Conservation (phyloP, 1,140 invertebrate genomes). For the Scylla paramamosain region DNA sequence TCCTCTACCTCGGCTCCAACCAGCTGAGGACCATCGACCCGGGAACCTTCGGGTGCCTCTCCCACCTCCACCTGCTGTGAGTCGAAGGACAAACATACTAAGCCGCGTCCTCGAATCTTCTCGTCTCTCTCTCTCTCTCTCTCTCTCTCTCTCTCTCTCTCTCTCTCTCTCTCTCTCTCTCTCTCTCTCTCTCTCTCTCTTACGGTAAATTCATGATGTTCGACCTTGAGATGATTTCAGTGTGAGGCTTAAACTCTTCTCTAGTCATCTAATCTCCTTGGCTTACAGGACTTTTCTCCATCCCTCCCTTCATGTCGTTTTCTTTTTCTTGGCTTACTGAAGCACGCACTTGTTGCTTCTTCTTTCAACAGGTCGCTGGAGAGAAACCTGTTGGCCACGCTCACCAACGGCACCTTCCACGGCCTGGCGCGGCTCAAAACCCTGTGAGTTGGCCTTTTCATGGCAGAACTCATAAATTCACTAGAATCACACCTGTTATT, state of each 20-base stretch:
- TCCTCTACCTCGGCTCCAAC: slow-evolving; percentile 60
- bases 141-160: neutral
- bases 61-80: slow-evolving; percentile 37
- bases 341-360: neutral
- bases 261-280: too few species aligned
- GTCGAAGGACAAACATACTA: neutral
- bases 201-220: too few species aligned
- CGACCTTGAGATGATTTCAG: too few species aligned
- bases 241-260: too few species aligned
- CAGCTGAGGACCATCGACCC: slow-evolving; percentile 9
- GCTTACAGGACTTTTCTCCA: too few species aligned
- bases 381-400: slow-evolving; percentile 8
- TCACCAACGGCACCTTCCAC: slow-evolving; percentile 45
- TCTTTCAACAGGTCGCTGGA: slow-evolving; percentile 46
- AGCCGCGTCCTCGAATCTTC: neutral
- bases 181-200: too few species aligned
- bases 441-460: slow-evolving; percentile 5
- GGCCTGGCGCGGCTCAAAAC: slow-evolving; percentile 48
- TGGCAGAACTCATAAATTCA: too few species aligned
- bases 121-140: neutral
- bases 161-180: neutral
- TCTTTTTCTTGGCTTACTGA: too few species aligned
- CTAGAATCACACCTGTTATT: too few species aligned
- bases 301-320: too few species aligned
- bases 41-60: neutral